A percentile compares a stretch with the other conserved stretches of the same genome.
Evolutionary conservation across 2,888 invertebrate species (phyloP).

Genomic region (Torymus aiolomorphi): DNA sequence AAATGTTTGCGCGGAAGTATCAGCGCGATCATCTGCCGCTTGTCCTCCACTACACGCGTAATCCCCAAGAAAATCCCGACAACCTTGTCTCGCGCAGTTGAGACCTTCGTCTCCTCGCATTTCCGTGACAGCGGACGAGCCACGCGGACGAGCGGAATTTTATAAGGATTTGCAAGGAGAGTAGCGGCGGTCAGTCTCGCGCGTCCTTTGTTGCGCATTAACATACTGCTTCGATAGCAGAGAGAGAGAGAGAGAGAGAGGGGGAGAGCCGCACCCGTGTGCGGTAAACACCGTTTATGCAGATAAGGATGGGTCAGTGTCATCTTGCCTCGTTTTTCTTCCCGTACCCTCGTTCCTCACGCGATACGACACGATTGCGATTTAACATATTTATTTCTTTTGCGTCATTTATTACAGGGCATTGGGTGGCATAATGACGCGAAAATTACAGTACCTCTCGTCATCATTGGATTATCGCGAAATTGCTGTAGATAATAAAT

Average conservation of each 20-base stretch:
- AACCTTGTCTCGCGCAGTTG: too few relatives aligned
- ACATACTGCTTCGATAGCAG: constrained; percentile 28
- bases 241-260: too few relatives aligned
- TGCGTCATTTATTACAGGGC: too few relatives aligned
- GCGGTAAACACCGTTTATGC: constrained; percentile 38
- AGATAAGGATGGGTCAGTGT: constrained; percentile 7
- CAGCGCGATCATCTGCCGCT: too few relatives aligned
- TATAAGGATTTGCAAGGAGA: constrained; percentile 58
- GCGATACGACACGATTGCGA: not conserved
- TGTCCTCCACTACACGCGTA: too few relatives aligned
- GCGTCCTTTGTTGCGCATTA: constrained; percentile 17
- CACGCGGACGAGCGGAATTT: constrained; percentile 61
- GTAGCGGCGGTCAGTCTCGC: not conserved
- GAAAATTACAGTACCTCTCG: too few relatives aligned
- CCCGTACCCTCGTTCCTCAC: not conserved
- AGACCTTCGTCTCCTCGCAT: not conserved
- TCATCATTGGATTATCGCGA: too few relatives aligned
- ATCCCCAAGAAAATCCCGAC: too few relatives aligned
- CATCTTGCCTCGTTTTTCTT: not conserved
- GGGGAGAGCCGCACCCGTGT: not conserved
- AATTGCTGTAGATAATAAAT: too few relatives aligned
- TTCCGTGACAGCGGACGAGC: constrained; percentile 10
- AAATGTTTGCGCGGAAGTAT: too few relatives aligned
- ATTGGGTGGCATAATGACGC: too few relatives aligned
- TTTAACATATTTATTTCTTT: too few relatives aligned